phyloP scores from a whole-genome alignment of 2,797 vertebrate genomes.

The Remorina albescens region DNA sequence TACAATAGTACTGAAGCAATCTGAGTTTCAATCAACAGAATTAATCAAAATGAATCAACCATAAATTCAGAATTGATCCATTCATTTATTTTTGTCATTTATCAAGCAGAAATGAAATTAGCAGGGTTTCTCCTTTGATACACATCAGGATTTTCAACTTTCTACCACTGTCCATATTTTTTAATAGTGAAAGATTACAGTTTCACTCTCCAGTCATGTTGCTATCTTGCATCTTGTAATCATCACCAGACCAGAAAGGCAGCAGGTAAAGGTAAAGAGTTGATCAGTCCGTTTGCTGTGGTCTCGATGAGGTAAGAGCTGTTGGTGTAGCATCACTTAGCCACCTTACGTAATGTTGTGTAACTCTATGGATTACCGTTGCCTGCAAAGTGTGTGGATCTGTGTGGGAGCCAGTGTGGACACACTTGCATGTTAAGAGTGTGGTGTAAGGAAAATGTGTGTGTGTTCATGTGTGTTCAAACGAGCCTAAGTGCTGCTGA shows the following conservation, averaged over 20 bases:
- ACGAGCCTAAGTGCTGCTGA: conserved; percentile 47
- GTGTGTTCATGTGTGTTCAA: conserved; percentile 3
- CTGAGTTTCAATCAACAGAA: no score
- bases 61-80: background rate
- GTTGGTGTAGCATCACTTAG: conserved; percentile 26
- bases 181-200: background rate
- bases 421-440: conserved; percentile 3
- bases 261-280: conserved; percentile 8
- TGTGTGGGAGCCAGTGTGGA: conserved; percentile 30
- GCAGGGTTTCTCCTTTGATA: background rate
- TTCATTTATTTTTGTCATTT: background rate
- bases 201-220: background rate
- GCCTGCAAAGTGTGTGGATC: conserved; percentile 42
- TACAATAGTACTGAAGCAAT: background rate
- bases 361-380: conserved; percentile 46
- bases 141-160: background rate
- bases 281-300: conserved; percentile 30
- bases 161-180: background rate
- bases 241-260: conserved; percentile 11
- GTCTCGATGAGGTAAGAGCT: conserved; percentile 34
- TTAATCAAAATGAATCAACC: background rate
- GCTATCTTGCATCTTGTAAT: conserved; percentile 12
- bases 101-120: background rate
- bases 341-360: conserved; percentile 61
- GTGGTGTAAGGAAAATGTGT: conserved; percentile 31